phyloP scores from a whole-genome alignment of 2,888 invertebrate genomes.

The Synanthedon vespiformis region DNA sequence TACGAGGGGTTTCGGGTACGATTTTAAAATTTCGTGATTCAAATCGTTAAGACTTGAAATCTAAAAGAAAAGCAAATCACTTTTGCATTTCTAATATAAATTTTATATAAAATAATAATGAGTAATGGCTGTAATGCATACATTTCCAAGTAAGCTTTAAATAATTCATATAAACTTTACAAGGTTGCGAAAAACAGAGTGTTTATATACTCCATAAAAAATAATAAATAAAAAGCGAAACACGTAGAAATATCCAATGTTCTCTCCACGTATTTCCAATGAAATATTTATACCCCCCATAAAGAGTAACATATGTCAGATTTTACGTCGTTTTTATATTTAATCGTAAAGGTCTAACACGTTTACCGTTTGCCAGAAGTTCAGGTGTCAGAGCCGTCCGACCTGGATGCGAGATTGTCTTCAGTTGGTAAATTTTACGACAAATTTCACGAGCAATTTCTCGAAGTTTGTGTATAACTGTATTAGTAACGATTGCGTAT shows the following conservation, averaged over 20 bases:
- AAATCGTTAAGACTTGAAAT: too few species aligned
- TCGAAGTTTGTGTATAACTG: too few species aligned
- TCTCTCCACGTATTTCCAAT: slow-evolving; percentile 7
- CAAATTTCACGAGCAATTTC: neutral
- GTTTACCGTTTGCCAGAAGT: slow-evolving; percentile 13
- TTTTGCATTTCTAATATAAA: too few species aligned
- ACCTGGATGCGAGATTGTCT: neutral
- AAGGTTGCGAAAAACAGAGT: neutral
- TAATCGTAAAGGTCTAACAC: slow-evolving; percentile 27
- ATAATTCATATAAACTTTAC: too few species aligned
- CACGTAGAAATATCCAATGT: neutral
- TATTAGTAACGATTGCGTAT: too few species aligned
- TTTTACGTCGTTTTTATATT: slow-evolving; percentile 30
- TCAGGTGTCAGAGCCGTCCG: neutral
- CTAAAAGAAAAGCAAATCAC: too few species aligned
- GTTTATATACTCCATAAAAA: neutral
- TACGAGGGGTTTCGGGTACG: too few species aligned
- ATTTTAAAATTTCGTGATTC: too few species aligned
- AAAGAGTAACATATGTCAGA: slow-evolving; percentile 25
- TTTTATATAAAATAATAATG: too few species aligned
- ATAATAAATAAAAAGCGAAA: neutral
- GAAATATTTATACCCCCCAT: slow-evolving; percentile 20
- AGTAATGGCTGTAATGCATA: too few species aligned
- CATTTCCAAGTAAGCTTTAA: too few species aligned
- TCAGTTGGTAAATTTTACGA: neutral